A percentile compares a stretch with the other conserved stretches of the same genome.
Conservation (phyloP, 2,888 invertebrate genomes). For the Creontiades dilutus region DNA sequence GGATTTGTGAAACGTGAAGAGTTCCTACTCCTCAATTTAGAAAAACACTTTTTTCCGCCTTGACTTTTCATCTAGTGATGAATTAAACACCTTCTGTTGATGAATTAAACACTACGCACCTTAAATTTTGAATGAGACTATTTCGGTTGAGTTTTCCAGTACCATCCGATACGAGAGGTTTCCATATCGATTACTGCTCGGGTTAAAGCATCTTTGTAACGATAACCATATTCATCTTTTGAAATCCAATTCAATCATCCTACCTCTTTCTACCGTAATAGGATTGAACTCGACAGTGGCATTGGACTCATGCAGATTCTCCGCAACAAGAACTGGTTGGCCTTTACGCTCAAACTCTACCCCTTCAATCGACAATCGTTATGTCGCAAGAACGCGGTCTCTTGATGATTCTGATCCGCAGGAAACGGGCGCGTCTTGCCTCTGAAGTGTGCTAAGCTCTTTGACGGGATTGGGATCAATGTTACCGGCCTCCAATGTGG, state of each 20-base stretch:
- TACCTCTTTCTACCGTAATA: neutral
- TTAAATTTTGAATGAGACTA: too few species aligned
- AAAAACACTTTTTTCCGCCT: too few species aligned
- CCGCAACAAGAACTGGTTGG: conserved; percentile 21
- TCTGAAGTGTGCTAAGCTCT: neutral
- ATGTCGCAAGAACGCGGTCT: conserved; percentile 20
- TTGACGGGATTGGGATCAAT: neutral
- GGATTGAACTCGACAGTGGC: conserved; percentile 4
- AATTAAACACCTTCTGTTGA: too few species aligned
- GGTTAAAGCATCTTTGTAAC: too few species aligned
- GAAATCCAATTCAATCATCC: neutral
- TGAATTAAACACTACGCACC: too few species aligned
- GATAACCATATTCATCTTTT: too few species aligned
- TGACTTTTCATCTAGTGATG: too few species aligned
- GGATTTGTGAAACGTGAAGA: too few species aligned
- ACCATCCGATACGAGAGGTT: too few species aligned
- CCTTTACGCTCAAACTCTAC: neutral
- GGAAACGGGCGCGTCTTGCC: neutral
- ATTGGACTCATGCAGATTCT: conserved; percentile 13
- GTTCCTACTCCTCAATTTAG: too few species aligned
- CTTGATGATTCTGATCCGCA: neutral
- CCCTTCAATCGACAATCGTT: conserved; percentile 7
- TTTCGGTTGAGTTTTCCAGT: too few species aligned
- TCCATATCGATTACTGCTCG: too few species aligned
- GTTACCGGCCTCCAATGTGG: neutral